phyloP scores from a whole-genome alignment of 2,888 invertebrate genomes.

The Amiota minor region DNA sequence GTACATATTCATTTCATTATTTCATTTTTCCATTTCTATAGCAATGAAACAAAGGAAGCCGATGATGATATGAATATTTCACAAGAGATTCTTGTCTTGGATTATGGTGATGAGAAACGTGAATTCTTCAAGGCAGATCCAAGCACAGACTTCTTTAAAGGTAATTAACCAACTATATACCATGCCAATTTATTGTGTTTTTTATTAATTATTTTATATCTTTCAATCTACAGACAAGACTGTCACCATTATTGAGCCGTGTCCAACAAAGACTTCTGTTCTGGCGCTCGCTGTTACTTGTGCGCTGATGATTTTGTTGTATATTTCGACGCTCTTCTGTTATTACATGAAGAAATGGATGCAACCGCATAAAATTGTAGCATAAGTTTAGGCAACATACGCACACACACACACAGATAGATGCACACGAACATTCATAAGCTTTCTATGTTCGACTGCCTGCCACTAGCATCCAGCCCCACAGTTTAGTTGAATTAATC shows the following conservation, averaged over 20 bases:
- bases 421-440: conserved; percentile 6
- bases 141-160: conserved; percentile 83
- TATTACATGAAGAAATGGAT: conserved; percentile 96
- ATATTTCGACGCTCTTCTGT: conserved; percentile 92
- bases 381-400: conserved; percentile 72
- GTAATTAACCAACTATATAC: conserved; percentile 71
- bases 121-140: conserved; percentile 86
- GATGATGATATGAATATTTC: conserved; percentile 89
- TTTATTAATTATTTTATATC: conserved; percentile 1
- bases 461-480: not conserved
- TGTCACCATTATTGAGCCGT: conserved; percentile 91
- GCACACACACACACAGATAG: conserved; percentile 23
- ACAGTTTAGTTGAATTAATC: too few relatives aligned
- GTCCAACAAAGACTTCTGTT: conserved; percentile 94
- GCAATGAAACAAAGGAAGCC: conserved; percentile 77
- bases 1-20: too few relatives aligned
- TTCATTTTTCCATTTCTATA: conserved; percentile 36
- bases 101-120: conserved; percentile 92
- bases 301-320: conserved; percentile 89
- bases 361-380: conserved; percentile 86
- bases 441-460: not conserved
- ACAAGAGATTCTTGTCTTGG: conserved; percentile 93
- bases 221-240: conserved; percentile 82
- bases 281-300: conserved; percentile 92
- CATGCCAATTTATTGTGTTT: not conserved